Evolutionary conservation across 1,140 invertebrate genomes (phyloP), one percentile per base, ranked within the genome.

Genomic region (Plutomurus gul): DNA sequence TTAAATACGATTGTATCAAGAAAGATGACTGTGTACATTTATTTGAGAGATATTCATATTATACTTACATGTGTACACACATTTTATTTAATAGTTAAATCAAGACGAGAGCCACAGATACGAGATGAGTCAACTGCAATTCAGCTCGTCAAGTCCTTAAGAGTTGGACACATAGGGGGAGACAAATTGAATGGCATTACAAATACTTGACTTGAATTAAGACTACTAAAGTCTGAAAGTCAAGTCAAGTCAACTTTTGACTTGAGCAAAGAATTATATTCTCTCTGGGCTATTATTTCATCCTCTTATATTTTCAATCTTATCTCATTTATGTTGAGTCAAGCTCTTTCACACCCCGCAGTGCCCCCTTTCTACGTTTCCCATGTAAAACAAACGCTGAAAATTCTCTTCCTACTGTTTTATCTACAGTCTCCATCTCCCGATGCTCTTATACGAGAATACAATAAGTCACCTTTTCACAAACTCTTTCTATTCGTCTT

Each of bases 321-420:
- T 65, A 65, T 65, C 56, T 65, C 56, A 33, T 65, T 65, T 65
- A 65, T 65, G 56, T 65, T 33, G 30, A 65, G 56, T 65, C 56
- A 65, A 65, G 27, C 36, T 65, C 10, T n/a, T 65, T 65, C 56
- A 65, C 56, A 65, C 56, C 56, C 56, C 56, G 56, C 8, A 25
- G 56, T 65, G 56, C 36, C 56, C n/a, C 56, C 36, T 65, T 65
- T 65, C 27, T 65, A 65, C 56, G 36, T 65, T 65, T 65, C 56
- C 18, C 56, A 33, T 65, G 56, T 65, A 65, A 65, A 65, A 65
- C 56, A 65, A 65, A 65, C 56, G 27, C 30, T 27, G 27, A 16
- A 65, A 65, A 65, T 65, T 65, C 56, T n/a, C n/a, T 65, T 65
- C 56, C 56, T 65, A 65, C 56, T 65, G 56, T 65, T 65, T 65